Evolutionary conservation across 2,113 vertebrate species (phyloP), one percentile per base, ranked within the genome.

Genomic region (Sula dactylatra): DNA sequence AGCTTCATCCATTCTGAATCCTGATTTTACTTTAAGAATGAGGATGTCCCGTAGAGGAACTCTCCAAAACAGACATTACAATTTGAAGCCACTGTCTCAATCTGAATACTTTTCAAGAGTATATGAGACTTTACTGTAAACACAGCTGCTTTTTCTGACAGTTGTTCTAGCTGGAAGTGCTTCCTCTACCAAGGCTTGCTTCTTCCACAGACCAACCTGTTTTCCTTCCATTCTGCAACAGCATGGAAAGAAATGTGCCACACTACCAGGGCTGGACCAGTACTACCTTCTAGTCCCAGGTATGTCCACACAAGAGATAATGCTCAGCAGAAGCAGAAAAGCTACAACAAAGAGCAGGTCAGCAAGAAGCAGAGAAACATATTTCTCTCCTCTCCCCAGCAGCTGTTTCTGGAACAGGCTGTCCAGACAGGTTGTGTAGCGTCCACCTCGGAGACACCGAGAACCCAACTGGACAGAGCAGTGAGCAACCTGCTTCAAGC

Each of bases 221-320:
- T 91, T 61, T 64, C 42, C 15, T 69, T 79, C 66, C 55, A 3
- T 24, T 94, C 71, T 77, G 31, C n/a, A 52, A 71, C 42, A 87
- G 21, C 8, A 13, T 0, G 0, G 19, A 54, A 36, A 54, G 17
- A 76, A 92, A 62, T 0, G 1, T 54, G n/a, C 27, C 42, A 20
- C 26, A 6, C 24, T 44, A 34, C 31, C 72, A 83, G 86, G 21
- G 38, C 79, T 42, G 29, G 76, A 65, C 40, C 47, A 81, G 29
- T 7, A 14, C 59, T 50, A 26, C 50, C 58, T 61, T 38, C 78
- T 56, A 70, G 64, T 61, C 13, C 21, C 18, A 50, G 31, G 10
- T 50, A 12, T 1, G 2, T 13, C 59, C 40, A 34, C 9, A 4
- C 2, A 21, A 66, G 47, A 85, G 32, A 62, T 2, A 88, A 45